Evolutionary conservation across 2,113 vertebrate genomes (phyloP).

Genomic region (Dendrocopos noguchii): DNA sequence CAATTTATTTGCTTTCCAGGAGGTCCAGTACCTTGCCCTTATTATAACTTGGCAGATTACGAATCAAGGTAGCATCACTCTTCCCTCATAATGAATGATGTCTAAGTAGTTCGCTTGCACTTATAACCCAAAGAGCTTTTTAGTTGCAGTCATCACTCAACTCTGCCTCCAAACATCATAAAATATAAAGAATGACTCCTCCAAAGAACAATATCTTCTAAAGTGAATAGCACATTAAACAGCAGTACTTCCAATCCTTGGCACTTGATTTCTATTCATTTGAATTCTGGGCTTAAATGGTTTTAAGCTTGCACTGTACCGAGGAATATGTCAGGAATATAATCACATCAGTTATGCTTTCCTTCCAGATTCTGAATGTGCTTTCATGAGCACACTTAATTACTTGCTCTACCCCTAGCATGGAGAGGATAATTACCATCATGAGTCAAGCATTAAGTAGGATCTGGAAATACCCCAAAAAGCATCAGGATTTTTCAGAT

Average conservation of each 20-base stretch:
- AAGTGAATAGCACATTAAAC: background rate
- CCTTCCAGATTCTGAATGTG: slow-evolving; percentile 1
- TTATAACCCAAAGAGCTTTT: background rate
- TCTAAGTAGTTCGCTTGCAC: background rate
- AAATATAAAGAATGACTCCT: slow-evolving; percentile 10
- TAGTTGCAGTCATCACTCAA: background rate
- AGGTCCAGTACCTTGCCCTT: background rate
- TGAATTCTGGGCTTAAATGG: background rate
- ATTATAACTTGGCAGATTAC: background rate
- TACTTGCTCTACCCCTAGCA: background rate
- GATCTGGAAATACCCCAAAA: slow-evolving; percentile 33
- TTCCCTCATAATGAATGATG: background rate
- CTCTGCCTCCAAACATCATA: background rate
- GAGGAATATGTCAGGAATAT: slow-evolving; percentile 1
- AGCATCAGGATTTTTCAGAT: background rate
- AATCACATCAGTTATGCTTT: slow-evolving; percentile 32
- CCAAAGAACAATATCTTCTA: background rate
- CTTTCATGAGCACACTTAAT: slow-evolving; percentile 37
- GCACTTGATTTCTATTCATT: background rate
- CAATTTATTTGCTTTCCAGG: background rate
- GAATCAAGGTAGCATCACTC: background rate
- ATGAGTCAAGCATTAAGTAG: slow-evolving; percentile 7
- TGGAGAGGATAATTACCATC: slow-evolving; percentile 23
- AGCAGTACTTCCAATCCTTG: background rate
- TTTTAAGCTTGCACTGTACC: background rate